Evolutionary conservation across 2,113 vertebrate genomes (phyloP), one percentile per base, ranked within the genome.

Genomic region (Oenanthe melanoleuca): DNA sequence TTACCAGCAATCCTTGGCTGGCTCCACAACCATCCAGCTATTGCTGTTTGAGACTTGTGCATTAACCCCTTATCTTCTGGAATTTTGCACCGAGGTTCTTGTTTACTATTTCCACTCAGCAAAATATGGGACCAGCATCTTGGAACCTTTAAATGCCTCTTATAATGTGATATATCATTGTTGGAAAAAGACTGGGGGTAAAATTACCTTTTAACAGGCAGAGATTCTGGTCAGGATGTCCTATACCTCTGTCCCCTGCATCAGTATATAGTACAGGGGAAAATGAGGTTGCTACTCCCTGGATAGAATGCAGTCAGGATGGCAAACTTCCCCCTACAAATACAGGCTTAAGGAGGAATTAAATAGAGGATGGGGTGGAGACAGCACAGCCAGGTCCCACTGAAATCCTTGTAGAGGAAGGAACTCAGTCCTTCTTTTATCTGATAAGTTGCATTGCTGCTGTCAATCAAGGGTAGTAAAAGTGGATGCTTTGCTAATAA

Each of bases 201-300:
- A 45, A 73, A 64, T 17, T 11, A 28, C 28, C 9, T 84, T 84
- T 45, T 18, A 28, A 11, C 14, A 26, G 49, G 44, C 44, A 37
- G 34, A 37, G 34, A 37, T 37, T 37, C 34, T 37, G 34, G 34
- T 37, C 8, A 37, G 34, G 34, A 37, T 37, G 34, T 37, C 34
- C 34, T 14, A 14, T 2, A 5, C 10, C 16, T 16, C 7, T 0
- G 1, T 45, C n/a, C 14, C 8, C 22, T 9, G 22, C 9, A 7
- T 21, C 6, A 5, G 7, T 37, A 28, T 12, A 38, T 8, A 11
- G 11, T 55, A 22, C 13, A 34, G 11, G 8, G 14, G 34, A 33
- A 64, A 37, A 55, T 38, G 14, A 55, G 3, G 14, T 45, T 83
- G 38, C 5, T 38, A 5, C 6, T 63, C n/a, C 11, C 16, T 31